Evolutionary conservation across 2,888 invertebrate species (phyloP).

Genomic region (Mesodorylaimus sp.): DNA sequence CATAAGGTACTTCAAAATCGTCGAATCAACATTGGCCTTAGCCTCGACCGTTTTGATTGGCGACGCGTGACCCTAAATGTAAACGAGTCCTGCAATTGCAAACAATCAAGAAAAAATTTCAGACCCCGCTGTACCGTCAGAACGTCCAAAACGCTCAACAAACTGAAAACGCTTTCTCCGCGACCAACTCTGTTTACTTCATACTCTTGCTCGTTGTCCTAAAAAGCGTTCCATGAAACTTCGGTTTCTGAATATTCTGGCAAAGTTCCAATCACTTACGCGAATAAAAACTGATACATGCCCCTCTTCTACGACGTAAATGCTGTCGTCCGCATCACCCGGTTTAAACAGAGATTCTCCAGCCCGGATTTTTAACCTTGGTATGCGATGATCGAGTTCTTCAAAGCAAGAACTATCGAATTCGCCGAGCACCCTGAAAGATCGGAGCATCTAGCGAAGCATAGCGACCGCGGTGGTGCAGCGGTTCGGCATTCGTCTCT

Average conservation of each 20-base stretch:
- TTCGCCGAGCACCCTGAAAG: constrained; percentile 70
- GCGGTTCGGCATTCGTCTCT: no score
- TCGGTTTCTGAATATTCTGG: no score
- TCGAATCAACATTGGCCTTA: constrained; percentile 61
- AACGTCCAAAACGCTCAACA: constrained; percentile 88
- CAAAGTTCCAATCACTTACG: constrained; percentile 24
- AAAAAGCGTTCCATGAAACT: no score
- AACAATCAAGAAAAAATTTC: no score
- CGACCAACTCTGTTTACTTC: constrained; percentile 66
- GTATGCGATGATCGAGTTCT: constrained; percentile 81
- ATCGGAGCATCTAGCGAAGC: no score
- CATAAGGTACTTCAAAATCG: background rate
- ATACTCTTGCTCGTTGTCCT: constrained; percentile 47
- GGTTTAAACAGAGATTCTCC: constrained; percentile 70
- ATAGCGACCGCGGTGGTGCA: no score
- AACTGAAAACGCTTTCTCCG: constrained; percentile 83
- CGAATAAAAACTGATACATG: constrained; percentile 58
- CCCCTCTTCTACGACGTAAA: constrained; percentile 89
- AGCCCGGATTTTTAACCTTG: constrained; percentile 61
- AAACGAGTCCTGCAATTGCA: no score
- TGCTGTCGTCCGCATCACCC: constrained; percentile 85
- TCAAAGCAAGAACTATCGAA: constrained; percentile 90
- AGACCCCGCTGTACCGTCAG: constrained; percentile 57
- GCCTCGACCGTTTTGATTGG: constrained; percentile 89
- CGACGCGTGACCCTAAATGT: constrained; percentile 54